phyloP scores from a whole-genome alignment of 2,797 vertebrate genomes.

The Sciaenops ocellatus region DNA sequence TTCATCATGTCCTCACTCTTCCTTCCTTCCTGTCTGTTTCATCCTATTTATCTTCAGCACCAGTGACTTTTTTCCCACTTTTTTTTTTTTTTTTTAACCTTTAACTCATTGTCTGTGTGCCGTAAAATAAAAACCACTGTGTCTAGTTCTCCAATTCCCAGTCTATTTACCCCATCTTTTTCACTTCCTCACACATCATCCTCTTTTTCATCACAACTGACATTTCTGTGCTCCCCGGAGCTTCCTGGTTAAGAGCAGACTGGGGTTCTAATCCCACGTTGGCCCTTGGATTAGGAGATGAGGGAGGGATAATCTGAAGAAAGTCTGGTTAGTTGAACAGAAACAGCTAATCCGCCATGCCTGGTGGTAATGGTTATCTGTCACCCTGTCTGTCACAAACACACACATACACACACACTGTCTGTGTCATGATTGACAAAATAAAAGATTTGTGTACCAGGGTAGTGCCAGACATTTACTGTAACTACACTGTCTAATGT shows the following conservation, averaged over 20 bases:
- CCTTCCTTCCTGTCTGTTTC: background rate
- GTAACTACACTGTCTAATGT: conserved; percentile 23
- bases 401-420: conserved; percentile 8
- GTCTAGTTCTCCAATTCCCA: background rate
- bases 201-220: background rate
- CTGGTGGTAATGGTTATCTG: conserved; percentile 50
- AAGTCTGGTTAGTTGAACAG: conserved; percentile 67
- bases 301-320: conserved; percentile 70
- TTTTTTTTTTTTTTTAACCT: conserved; percentile 3
- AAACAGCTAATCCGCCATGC: conserved; percentile 54
- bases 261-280: conserved; percentile 63
- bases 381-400: conserved; percentile 27
- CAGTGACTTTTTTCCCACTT: background rate
- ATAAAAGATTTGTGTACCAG: conserved; percentile 3
- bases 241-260: conserved; percentile 18
- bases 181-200: background rate
- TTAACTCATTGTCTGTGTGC: background rate
- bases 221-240: background rate
- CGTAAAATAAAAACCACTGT: background rate
- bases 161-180: background rate
- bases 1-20: background rate
- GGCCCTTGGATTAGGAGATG: conserved; percentile 67
- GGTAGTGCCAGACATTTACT: conserved; percentile 23
- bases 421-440: conserved; percentile 14
- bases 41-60: background rate